Evolutionary conservation across 2,113 vertebrate species (phyloP).

Genomic region (Rhinoptilus africanus): DNA sequence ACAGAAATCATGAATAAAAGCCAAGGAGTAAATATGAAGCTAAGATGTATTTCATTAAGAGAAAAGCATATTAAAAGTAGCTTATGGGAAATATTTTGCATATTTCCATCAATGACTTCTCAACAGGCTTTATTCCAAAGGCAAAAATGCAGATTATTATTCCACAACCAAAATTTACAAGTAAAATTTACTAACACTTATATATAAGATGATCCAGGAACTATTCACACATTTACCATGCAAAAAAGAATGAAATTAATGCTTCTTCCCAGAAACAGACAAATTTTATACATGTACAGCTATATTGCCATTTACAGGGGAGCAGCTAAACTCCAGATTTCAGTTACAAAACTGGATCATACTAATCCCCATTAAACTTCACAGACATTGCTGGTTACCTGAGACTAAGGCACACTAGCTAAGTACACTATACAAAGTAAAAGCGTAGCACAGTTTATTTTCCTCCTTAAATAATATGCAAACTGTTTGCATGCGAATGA

Average conservation of each 20-base stretch:
- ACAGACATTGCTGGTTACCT: background rate
- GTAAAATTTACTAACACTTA: background rate
- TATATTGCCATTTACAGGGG: background rate
- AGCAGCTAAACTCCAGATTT: background rate
- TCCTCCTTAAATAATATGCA: background rate
- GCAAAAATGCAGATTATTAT: background rate
- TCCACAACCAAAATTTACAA: background rate
- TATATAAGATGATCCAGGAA: background rate
- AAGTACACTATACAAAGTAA: background rate
- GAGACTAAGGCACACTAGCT: background rate
- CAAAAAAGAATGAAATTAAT: background rate
- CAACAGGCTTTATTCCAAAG: background rate
- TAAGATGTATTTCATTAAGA: background rate
- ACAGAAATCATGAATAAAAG: background rate
- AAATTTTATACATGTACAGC: accelerated
- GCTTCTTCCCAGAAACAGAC: background rate
- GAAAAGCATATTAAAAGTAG: background rate
- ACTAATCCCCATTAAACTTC: background rate
- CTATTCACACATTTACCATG: background rate
- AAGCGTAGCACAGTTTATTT: background rate
- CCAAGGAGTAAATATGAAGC: background rate
- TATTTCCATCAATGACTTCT: background rate
- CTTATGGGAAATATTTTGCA: background rate
- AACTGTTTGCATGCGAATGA: background rate
- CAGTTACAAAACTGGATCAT: background rate